Conservation (phyloP, 2,113 vertebrate genomes). For the Toxotes chatareus region DNA sequence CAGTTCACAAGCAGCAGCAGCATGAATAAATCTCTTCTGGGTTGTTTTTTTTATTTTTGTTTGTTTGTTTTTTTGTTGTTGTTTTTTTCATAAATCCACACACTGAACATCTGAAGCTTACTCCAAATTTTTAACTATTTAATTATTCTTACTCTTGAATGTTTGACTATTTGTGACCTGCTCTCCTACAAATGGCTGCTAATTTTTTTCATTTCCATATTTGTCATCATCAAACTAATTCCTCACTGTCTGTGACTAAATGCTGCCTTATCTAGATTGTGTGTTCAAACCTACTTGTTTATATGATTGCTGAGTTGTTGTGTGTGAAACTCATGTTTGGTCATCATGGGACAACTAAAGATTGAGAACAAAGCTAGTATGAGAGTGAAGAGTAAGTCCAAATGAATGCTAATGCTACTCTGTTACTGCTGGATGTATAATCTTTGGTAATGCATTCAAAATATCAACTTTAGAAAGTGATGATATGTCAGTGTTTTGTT, state of each 20-base stretch:
- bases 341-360: not conserved
- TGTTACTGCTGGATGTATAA: not conserved
- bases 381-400: not conserved
- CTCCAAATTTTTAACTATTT: not conserved
- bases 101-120: not conserved
- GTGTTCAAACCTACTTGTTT: slow-evolving; percentile 13
- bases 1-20: not conserved
- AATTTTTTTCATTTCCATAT: not conserved
- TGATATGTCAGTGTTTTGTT: not conserved
- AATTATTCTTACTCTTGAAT: not conserved
- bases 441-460: not conserved
- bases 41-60: too few relatives aligned
- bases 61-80: too few relatives aligned
- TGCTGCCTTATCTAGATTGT: slow-evolving; percentile 32
- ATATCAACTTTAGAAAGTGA: not conserved
- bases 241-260: not conserved
- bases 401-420: not conserved
- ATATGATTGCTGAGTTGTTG: slow-evolving; percentile 16
- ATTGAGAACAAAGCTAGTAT: not conserved
- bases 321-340: not conserved
- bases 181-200: not conserved
- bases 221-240: slow-evolving; percentile 1
- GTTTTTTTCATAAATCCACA: not conserved
- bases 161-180: slow-evolving; percentile 3
- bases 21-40: slow-evolving; percentile 2